Evolutionary conservation across 2,113 vertebrate genomes (phyloP).

Genomic region (Pachyramphus minor): DNA sequence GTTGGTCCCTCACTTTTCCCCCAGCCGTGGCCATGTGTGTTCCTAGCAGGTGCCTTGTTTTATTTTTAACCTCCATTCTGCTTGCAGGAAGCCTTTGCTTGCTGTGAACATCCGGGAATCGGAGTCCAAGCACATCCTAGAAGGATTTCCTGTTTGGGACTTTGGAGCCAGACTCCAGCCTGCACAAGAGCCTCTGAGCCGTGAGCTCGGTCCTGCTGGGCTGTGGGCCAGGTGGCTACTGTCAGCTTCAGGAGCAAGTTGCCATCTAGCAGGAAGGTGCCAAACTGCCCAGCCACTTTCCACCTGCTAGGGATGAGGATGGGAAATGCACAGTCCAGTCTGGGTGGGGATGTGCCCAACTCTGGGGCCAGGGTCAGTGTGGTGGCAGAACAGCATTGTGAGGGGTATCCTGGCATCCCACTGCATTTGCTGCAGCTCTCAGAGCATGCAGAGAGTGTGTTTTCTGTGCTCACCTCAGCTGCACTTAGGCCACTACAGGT

Average conservation of each 20-base stretch:
- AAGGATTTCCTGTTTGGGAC: slow-evolving; percentile 53
- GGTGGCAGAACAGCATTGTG: not conserved
- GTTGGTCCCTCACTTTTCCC: not conserved
- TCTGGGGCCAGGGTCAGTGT: not conserved
- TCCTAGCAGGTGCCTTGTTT: slow-evolving; percentile 39
- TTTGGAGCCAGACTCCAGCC: not conserved
- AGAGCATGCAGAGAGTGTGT: not conserved
- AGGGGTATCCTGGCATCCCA: no score
- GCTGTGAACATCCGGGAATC: slow-evolving; percentile 8
- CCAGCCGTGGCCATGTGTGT: not conserved
- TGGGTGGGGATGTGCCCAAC: not conserved
- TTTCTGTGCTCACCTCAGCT: not conserved
- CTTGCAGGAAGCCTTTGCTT: slow-evolving; percentile 31
- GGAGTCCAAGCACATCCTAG: not conserved
- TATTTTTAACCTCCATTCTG: slow-evolving; percentile 27
- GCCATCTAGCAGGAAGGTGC: not conserved
- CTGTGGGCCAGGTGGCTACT: not conserved
- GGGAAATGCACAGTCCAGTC: not conserved
- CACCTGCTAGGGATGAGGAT: not conserved
- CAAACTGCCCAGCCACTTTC: not conserved
- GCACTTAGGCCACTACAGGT: not conserved
- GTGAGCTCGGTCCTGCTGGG: not conserved
- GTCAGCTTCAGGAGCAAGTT: not conserved
- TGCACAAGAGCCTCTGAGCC: not conserved
- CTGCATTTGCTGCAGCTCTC: not conserved